Percentiles rank a stretch among this genome's conserved stretches.
phyloP scores from a whole-genome alignment of 1,140 invertebrate species.

The Calephelis nemesis region DNA sequence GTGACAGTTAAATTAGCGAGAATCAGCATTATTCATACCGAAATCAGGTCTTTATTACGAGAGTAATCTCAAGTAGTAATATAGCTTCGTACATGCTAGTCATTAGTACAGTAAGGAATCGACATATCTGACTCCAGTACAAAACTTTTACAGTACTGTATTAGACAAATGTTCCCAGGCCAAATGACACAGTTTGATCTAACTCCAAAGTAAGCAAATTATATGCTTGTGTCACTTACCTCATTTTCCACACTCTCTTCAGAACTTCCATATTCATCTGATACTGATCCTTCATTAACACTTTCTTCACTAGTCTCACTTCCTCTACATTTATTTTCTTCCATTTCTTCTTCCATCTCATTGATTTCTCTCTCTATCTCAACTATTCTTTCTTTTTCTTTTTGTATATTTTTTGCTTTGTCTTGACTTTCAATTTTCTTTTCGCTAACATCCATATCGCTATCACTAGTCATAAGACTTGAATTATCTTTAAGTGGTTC shows the following conservation, averaged over 20 bases:
- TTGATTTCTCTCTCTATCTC: slow-evolving; percentile 65
- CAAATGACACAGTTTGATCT: too few species aligned
- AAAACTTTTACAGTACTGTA: too few species aligned
- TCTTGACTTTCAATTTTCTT: slow-evolving; percentile 45
- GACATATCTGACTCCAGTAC: too few species aligned
- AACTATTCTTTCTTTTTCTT: slow-evolving; percentile 64
- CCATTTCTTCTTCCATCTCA: slow-evolving; percentile 63
- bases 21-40: too few species aligned
- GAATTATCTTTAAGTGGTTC: slow-evolving; percentile 38
- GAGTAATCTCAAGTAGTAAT: too few species aligned
- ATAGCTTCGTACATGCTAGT: too few species aligned
- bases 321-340: slow-evolving; percentile 41
- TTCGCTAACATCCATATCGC: slow-evolving; percentile 50
- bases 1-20: too few species aligned
- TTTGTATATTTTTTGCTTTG: slow-evolving; percentile 53
- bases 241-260: slow-evolving; percentile 30
- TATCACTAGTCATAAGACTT: slow-evolving; percentile 64
- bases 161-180: neutral
- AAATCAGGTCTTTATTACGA: too few species aligned
- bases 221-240: slow-evolving; percentile 23
- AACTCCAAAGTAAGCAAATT: neutral
- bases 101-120: too few species aligned
- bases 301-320: slow-evolving; percentile 33
- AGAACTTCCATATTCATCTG: slow-evolving; percentile 36
- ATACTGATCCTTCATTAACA: slow-evolving; percentile 35